Evolutionary conservation across 2,888 invertebrate genomes (phyloP).

Genomic region (Megamerina dolium): DNA sequence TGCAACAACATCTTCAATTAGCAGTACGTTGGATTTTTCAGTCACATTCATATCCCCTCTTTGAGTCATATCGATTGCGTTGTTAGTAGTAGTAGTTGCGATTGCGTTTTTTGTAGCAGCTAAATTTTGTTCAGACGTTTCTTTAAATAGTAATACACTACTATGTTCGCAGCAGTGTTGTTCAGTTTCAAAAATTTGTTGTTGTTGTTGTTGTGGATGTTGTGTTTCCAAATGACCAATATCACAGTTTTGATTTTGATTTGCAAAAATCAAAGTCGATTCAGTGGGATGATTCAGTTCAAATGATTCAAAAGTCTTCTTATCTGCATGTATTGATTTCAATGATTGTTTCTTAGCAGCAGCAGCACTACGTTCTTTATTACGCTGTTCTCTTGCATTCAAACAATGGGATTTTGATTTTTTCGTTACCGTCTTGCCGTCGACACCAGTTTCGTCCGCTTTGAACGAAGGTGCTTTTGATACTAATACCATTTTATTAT

Average conservation of each 20-base stretch:
- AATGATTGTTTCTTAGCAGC: slow-evolving; percentile 11
- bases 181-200: no score
- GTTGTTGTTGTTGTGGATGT: slow-evolving; percentile 3
- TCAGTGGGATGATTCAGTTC: no score
- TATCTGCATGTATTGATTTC: neutral
- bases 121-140: neutral
- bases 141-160: no score
- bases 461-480: slow-evolving; percentile 26
- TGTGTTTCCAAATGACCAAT: slow-evolving; percentile 1
- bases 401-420: slow-evolving; percentile 21
- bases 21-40: slow-evolving; percentile 49
- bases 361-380: slow-evolving; percentile 21
- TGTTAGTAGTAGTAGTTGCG: slow-evolving; percentile 9
- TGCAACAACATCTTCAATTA: slow-evolving; percentile 50
- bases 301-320: no score
- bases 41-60: slow-evolving; percentile 21
- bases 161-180: no score
- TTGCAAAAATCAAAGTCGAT: no score
- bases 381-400: slow-evolving; percentile 32
- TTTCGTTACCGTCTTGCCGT: slow-evolving; percentile 22
- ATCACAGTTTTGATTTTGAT: slow-evolving; percentile 3
- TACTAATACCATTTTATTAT: slow-evolving; percentile 27
- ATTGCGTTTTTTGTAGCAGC: neutral
- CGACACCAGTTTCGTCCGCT: slow-evolving; percentile 27
- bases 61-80: slow-evolving; percentile 16